Conservation (phyloP, 2,888 invertebrate genomes). For the Nemotelus pantherinus region DNA sequence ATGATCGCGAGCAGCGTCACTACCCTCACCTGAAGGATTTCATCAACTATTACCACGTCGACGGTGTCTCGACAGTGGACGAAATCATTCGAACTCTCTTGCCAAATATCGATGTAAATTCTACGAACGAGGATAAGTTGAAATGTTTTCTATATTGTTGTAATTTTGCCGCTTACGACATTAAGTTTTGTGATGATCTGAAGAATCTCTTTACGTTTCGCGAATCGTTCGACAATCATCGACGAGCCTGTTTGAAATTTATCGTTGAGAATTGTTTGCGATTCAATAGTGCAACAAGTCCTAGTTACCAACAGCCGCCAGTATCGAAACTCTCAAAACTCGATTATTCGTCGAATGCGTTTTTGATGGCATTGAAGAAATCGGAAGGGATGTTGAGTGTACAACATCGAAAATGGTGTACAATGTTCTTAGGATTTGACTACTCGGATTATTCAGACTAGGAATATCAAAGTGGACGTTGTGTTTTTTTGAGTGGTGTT, state of each 20-base stretch:
- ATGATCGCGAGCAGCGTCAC: constrained; percentile 56
- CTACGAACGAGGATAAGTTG: constrained; percentile 22
- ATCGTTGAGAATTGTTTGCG: constrained; percentile 61
- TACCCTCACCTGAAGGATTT: constrained; percentile 58
- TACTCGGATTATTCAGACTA: constrained; percentile 44
- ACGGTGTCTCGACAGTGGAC: constrained; percentile 53
- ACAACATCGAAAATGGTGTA: constrained; percentile 62
- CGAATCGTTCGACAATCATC: constrained; percentile 64
- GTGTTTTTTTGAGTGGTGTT: not conserved
- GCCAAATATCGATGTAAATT: constrained; percentile 53
- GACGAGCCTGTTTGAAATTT: constrained; percentile 62
- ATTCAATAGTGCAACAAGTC: constrained; percentile 47
- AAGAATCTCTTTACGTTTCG: constrained; percentile 60
- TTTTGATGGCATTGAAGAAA: constrained; percentile 60
- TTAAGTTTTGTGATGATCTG: constrained; percentile 62
- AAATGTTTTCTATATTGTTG: constrained; percentile 32
- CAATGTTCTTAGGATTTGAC: constrained; percentile 61
- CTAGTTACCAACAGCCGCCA: constrained; percentile 49
- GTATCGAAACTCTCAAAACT: constrained; percentile 57
- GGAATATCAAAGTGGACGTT: not conserved
- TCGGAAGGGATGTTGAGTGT: constrained; percentile 60
- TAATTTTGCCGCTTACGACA: constrained; percentile 57
- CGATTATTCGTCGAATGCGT: constrained; percentile 59
- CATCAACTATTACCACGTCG: constrained; percentile 58
- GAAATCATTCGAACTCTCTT: constrained; percentile 58